Percentiles rank a stretch among this genome's conserved stretches.
phyloP scores from a whole-genome alignment of 2,888 invertebrate species.

The Cerceris rybyensis region DNA sequence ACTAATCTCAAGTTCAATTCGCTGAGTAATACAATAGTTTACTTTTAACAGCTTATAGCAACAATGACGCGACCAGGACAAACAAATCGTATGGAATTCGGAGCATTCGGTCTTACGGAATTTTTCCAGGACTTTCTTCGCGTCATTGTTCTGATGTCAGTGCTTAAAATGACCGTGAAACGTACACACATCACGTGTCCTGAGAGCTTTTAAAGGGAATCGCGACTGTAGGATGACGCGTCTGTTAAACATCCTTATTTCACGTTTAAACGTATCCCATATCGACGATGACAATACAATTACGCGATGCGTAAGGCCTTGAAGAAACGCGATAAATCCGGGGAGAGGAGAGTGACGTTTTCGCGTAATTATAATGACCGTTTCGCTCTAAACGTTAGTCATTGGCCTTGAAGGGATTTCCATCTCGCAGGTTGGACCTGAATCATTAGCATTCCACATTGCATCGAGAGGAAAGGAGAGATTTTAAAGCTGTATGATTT shows the following conservation, averaged over 20 bases:
- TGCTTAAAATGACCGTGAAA: slow-evolving; percentile 13
- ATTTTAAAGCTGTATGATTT: background rate
- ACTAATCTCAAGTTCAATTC: slow-evolving; percentile 15
- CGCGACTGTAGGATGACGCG: slow-evolving; percentile 39
- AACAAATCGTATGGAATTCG: background rate
- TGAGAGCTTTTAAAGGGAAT: background rate
- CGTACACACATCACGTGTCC: slow-evolving; percentile 1
- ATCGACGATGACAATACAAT: slow-evolving; percentile 44
- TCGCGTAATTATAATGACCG: slow-evolving; percentile 46
- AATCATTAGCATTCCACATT: slow-evolving; percentile 33
- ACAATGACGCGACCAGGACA: background rate
- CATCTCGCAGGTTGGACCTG: slow-evolving; percentile 39
- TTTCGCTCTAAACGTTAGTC: slow-evolving; percentile 67
- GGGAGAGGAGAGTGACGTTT: slow-evolving; percentile 40
- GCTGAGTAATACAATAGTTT: slow-evolving; percentile 24
- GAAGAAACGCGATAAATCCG: slow-evolving; percentile 18
- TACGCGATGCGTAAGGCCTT: slow-evolving; percentile 42
- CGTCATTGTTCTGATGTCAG: slow-evolving; percentile 33
- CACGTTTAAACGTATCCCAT: slow-evolving; percentile 11
- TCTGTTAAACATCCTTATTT: background rate
- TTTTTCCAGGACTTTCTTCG: slow-evolving; percentile 34
- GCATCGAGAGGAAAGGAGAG: background rate
- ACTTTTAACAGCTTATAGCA: background rate
- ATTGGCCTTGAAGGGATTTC: slow-evolving; percentile 66
- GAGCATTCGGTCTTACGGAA: background rate